phyloP scores from a whole-genome alignment of 2,797 vertebrate genomes.

The Craterocephalus amniculus region DNA sequence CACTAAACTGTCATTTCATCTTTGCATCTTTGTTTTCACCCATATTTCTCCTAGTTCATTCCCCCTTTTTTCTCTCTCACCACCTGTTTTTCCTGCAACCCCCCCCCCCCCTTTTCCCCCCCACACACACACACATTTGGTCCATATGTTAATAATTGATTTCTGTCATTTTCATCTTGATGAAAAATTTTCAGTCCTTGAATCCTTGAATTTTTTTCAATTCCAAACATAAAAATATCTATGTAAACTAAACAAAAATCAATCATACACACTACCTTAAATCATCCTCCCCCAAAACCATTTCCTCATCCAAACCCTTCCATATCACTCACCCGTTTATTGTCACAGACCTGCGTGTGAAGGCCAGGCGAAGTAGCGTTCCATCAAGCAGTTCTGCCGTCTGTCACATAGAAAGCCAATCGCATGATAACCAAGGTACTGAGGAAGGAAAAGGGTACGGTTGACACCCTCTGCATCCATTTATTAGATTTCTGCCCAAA shows the following conservation, averaged over 20 bases:
- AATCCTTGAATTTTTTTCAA: constrained; percentile 21
- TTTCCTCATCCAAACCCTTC: constrained; percentile 10
- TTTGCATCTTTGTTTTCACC: constrained; percentile 56
- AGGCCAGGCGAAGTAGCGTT: constrained; percentile 70
- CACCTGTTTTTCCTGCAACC: constrained; percentile 32
- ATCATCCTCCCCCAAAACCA: constrained; percentile 10
- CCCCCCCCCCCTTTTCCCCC: constrained; percentile 4
- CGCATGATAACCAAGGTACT: constrained; percentile 74
- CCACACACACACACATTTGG: too few species aligned
- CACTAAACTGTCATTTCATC: constrained; percentile 64
- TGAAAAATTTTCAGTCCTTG: background rate
- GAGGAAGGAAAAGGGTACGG: background rate
- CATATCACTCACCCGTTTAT: background rate
- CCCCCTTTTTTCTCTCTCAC: constrained; percentile 21
- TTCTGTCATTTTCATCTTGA: constrained; percentile 7
- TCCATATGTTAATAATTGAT: constrained; percentile 3
- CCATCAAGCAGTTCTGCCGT: constrained; percentile 71
- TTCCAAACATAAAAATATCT: background rate
- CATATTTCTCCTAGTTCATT: constrained; percentile 47
- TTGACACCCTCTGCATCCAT: background rate
- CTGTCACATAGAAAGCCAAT: constrained; percentile 78
- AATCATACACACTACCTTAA: constrained; percentile 8
- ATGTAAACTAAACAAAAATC: background rate
- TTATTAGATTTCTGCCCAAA: constrained; percentile 1
- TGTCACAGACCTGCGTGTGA: constrained; percentile 76